A percentile compares a stretch with the other conserved stretches of the same genome.
These are phyloP conservation scores for Sphyrna mokarran DNA, from an alignment of 2,113 vertebrate species.

Conservation along the genomic window DNA sequence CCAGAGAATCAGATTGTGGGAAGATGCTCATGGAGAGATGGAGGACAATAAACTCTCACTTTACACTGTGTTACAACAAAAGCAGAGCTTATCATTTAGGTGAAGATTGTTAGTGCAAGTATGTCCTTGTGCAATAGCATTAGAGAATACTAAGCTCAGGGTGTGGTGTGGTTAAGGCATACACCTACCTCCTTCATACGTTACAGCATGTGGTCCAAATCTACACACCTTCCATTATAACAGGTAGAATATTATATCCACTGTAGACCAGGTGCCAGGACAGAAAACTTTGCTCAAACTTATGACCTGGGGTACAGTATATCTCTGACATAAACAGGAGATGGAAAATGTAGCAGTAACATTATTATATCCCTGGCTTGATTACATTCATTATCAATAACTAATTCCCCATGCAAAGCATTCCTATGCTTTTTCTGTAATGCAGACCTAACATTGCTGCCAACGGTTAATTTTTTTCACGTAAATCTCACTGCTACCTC, in stretches of 20 bases:
- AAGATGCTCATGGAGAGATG: not conserved
- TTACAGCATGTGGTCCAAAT: not conserved
- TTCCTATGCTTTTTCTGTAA: no score
- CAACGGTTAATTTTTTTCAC: no score
- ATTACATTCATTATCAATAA: no score
- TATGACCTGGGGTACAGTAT: not conserved
- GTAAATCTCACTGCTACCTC: no score
- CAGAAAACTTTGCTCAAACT: not conserved
- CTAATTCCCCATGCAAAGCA: no score
- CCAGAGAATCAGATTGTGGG: not conserved
- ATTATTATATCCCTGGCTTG: no score
- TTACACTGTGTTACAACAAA: not conserved
- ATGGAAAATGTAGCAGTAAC: no score
- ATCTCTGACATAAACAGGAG: no score
- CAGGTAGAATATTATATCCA: not conserved
- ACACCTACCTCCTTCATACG: not conserved
- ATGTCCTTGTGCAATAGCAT: not conserved
- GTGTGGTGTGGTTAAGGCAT: not conserved
- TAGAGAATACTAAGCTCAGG: not conserved
- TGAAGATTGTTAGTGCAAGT: not conserved
- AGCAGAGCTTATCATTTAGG: no score
- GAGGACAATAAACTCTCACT: not conserved
- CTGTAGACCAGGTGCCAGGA: not conserved
- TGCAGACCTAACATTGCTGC: no score
- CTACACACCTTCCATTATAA: no score